Base-by-base conservation (phyloP, 2,797 vertebrate genomes). In the Pseudochirops corinnae region DNA sequence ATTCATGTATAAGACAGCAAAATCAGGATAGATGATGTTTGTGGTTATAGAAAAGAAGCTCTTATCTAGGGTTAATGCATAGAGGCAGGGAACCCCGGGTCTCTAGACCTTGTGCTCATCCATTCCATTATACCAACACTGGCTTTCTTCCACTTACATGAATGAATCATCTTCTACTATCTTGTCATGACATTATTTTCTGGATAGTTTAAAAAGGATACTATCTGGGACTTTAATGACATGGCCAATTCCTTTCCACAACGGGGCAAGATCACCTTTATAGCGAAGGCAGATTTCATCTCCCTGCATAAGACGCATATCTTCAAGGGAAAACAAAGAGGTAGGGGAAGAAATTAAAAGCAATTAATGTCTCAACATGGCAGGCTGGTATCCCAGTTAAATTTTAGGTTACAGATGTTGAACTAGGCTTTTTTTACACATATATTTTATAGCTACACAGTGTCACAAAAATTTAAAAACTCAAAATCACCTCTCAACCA, bases 211-310 rank as follows among this genome's bases (percentile, higher is more conserved):
- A 87, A 91, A 97, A 99, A 99, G 99, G 99, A 99, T 99, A 99
- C 99, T 99, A 98, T 99, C 99, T 2, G 99, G 99, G 96, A 99
- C 99, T 98, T 99, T 99, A 99, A 99, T 99, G 96, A 99, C 99
- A 0, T 99, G 99, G 91, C 99, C 99, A 7, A 99, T 99, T 94
- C 99, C 99, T 95, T 99, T 99, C 99, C 99, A 99, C 1, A 99
- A 98, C 0, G 99, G 99, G 0, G 99, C 99, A 96, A 99, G 97
- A 98, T 99, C 99, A 96, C 99, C 99, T 94, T 99, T 99, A 98
- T 99, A 99, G 14, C 99, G 98, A 98, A 99, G 98, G 97, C 99
- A 99, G 98, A 99, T 99, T 98, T 99, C 99, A 82, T 99, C 99
- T 3, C 99, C 99, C 95, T 99, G 99, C 99, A 99, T 99, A 92